Evolutionary conservation across 2,888 invertebrate species (phyloP).

Genomic region (Pinctada fucata): DNA sequence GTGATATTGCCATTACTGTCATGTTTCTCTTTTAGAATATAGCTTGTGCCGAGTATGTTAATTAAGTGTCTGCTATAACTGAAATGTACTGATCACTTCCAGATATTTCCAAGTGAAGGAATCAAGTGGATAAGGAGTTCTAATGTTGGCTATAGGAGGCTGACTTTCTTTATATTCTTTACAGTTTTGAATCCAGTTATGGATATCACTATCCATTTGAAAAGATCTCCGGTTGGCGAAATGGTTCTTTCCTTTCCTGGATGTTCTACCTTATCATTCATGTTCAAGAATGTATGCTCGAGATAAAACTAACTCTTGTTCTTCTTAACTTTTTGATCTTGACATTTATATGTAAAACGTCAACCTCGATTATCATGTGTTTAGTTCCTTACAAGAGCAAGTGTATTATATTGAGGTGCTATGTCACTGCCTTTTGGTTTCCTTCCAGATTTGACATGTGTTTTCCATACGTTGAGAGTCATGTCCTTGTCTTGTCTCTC

Average conservation of each 20-base stretch:
- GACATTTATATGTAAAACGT: not conserved
- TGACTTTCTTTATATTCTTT: not conserved
- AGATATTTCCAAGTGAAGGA: conserved; percentile 1
- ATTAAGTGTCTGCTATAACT: conserved; percentile 9
- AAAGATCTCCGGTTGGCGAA: not conserved
- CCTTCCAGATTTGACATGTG: not conserved
- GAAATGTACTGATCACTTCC: conserved; percentile 19
- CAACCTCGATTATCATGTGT: not conserved
- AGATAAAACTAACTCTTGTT: not conserved
- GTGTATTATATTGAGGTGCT: not conserved
- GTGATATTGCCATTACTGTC: not conserved
- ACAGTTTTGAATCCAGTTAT: not conserved
- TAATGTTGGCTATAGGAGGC: not conserved
- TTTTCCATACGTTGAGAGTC: not conserved
- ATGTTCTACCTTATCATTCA: not conserved
- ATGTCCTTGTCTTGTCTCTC: not conserved
- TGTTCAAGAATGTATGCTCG: not conserved
- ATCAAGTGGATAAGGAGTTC: not conserved
- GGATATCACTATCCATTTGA: not conserved
- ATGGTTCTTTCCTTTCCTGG: not conserved
- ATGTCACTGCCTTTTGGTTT: not conserved
- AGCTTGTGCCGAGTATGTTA: not conserved
- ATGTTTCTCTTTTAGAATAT: not conserved
- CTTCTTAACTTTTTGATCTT: not conserved
- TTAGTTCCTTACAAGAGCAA: not conserved